These are phyloP conservation scores for Cosmia trapezina DNA, from an alignment of 2,888 invertebrate genomes.

Conservation along the genomic window DNA sequence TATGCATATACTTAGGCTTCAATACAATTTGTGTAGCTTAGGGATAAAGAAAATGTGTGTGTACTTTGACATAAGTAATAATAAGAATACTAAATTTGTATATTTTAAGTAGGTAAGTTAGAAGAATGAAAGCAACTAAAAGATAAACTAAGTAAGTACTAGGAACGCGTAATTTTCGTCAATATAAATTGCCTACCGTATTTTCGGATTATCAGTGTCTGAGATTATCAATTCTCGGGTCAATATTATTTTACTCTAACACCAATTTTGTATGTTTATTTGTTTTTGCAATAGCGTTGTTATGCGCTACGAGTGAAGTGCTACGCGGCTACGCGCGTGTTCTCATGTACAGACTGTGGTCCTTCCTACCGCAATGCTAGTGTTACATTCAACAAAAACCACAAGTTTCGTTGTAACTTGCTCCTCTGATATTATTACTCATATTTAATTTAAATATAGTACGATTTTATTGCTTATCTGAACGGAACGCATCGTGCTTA, in stretches of 20 bases:
- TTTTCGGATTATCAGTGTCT: neutral
- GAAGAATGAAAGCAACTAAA: neutral
- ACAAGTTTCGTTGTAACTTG: conserved; percentile 39
- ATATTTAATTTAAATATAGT: neutral
- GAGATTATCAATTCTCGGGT: neutral
- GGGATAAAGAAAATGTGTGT: neutral
- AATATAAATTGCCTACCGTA: neutral
- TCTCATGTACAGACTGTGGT: conserved; percentile 9
- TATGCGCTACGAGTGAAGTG: conserved; percentile 23
- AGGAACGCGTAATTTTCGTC: too few species aligned
- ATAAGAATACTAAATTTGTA: neutral
- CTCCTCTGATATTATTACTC: conserved; percentile 14
- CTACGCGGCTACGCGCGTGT: conserved; percentile 32
- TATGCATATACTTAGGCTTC: neutral
- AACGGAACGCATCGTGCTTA: neutral
- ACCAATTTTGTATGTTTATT: neutral
- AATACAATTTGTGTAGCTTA: neutral
- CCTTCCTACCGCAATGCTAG: conserved; percentile 25
- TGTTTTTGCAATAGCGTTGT: neutral
- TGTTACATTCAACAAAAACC: conserved; percentile 22
- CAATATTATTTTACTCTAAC: neutral
- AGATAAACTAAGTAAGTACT: too few species aligned
- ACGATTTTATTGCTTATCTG: neutral
- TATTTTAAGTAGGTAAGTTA: neutral
- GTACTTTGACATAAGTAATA: neutral